Conservation (phyloP, 2,113 vertebrate species). For the Erpornis zantholeuca region DNA sequence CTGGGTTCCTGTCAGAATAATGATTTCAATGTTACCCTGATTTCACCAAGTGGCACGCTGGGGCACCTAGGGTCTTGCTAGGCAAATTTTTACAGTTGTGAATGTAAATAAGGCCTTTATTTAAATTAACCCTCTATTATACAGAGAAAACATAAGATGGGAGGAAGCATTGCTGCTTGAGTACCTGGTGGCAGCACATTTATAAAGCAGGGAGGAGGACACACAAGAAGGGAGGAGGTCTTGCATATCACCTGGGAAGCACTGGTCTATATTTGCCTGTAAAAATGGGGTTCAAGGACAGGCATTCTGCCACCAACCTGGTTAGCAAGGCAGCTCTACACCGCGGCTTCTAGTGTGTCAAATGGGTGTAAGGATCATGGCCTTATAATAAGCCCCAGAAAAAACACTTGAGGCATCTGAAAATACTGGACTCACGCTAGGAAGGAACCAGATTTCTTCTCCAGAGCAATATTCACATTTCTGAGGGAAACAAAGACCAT, state of each 20-base stretch:
- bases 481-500: neutral
- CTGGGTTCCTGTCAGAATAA: constrained; percentile 62
- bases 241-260: neutral
- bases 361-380: neutral
- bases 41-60: constrained; percentile 25
- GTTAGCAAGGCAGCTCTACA: neutral
- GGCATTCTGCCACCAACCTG: neutral
- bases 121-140: constrained; percentile 20
- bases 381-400: neutral
- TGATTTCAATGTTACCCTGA: constrained; percentile 42
- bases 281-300: neutral
- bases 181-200: neutral
- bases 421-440: neutral
- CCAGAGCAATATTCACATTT: neutral
- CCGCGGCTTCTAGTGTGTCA: neutral
- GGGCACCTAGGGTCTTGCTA: constrained; percentile 15
- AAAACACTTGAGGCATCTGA: neutral
- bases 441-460: neutral
- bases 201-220: neutral
- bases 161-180: neutral
- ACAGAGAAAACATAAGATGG: neutral
- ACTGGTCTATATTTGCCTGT: neutral
- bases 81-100: constrained; percentile 13
- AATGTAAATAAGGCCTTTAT: constrained; percentile 40
- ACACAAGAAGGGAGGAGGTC: too few species aligned